phyloP scores from a whole-genome alignment of 2,797 vertebrate genomes.

The Mus caroli region DNA sequence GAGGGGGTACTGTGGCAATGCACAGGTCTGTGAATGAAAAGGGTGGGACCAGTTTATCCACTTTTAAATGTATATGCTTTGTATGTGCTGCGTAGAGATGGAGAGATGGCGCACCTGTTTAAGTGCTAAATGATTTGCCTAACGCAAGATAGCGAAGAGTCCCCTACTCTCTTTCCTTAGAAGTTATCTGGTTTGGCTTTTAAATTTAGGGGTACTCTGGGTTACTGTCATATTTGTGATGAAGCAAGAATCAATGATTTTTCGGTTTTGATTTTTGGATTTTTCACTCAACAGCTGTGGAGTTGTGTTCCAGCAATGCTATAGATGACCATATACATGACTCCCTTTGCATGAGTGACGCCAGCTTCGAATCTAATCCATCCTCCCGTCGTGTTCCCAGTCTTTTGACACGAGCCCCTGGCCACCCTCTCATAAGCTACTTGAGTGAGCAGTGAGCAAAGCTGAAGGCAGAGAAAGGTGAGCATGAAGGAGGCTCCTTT shows the following conservation, averaged over 20 bases:
- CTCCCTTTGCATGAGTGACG: not conserved
- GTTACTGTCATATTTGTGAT: not conserved
- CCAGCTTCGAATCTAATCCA: not conserved
- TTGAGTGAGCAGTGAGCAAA: not conserved
- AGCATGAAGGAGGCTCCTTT: not conserved
- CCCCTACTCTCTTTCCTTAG: not conserved
- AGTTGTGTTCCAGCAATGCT: not conserved
- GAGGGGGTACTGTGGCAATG: not conserved
- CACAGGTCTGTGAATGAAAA: not conserved
- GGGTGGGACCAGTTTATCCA: not conserved
- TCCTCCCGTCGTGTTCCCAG: not conserved
- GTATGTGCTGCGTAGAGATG: not conserved
- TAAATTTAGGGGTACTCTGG: not conserved
- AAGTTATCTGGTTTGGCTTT: not conserved
- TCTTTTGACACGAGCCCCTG: not conserved
- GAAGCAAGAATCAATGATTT: not conserved
- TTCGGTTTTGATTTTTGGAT: not conserved
- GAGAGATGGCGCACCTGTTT: not conserved
- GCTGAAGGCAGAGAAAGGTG: not conserved
- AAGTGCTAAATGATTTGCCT: not conserved
- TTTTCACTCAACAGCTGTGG: not conserved
- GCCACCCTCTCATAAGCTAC: not conserved
- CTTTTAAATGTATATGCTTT: slow-evolving; percentile 17
- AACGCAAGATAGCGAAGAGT: not conserved
- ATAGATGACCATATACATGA: not conserved